Evolutionary conservation across 2,113 vertebrate species (phyloP).

Genomic region (Callorhinus ursinus): DNA sequence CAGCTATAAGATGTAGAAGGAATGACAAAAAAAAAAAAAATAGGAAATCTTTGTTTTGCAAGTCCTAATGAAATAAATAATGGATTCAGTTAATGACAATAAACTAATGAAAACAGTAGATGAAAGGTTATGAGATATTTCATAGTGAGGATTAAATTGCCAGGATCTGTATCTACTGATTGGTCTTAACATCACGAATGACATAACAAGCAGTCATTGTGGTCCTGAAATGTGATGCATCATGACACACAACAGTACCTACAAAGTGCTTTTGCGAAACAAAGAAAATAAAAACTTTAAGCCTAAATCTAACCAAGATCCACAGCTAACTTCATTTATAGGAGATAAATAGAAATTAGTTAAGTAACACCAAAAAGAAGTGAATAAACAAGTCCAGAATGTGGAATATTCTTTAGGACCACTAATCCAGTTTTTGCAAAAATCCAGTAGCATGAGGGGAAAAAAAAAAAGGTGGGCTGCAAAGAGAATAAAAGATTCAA

Average conservation of each 20-base stretch:
- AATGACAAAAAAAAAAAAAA: neutral
- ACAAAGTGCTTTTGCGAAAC: neutral
- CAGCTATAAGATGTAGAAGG: neutral
- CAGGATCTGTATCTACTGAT: neutral
- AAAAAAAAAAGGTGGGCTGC: neutral
- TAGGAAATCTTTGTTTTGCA: neutral
- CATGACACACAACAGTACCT: neutral
- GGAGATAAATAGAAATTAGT: neutral
- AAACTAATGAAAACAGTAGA: constrained; percentile 5
- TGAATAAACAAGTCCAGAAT: neutral
- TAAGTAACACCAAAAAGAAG: neutral
- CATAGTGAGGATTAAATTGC: neutral
- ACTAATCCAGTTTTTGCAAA: neutral
- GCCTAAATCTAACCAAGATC: neutral
- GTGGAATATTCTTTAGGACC: neutral
- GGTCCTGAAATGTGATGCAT: neutral
- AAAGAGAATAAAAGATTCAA: neutral
- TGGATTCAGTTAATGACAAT: neutral
- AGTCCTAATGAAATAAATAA: constrained; percentile 23
- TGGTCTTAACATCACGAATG: neutral
- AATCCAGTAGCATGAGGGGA: neutral
- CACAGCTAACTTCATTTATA: neutral
- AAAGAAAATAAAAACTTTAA: neutral
- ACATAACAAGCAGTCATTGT: neutral
- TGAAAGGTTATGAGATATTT: neutral